Percentiles rank a stretch among this genome's conserved stretches.
These are phyloP conservation scores for Galerucella nymphaeae DNA, from an alignment of 2,888 invertebrate genomes.

Conservation along the genomic window DNA sequence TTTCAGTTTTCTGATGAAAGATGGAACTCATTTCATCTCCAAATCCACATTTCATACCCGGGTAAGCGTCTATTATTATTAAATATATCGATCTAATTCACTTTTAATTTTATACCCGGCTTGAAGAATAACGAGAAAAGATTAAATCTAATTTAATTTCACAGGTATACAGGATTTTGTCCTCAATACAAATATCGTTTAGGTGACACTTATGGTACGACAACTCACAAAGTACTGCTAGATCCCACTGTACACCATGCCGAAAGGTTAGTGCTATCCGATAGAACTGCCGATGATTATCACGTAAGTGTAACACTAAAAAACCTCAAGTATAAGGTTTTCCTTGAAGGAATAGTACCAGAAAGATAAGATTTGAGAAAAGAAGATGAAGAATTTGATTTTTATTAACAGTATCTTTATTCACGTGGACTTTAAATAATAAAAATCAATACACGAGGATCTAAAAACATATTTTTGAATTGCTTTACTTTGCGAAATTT, in stretches of 20 bases:
- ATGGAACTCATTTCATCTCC: conserved; percentile 72
- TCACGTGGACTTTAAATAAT: too few relatives aligned
- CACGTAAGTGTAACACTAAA: conserved; percentile 65
- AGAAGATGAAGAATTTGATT: too few relatives aligned
- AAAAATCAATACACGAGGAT: too few relatives aligned
- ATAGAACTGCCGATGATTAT: conserved; percentile 72
- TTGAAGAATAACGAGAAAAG: too few relatives aligned
- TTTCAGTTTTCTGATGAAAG: neutral
- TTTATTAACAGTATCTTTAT: too few relatives aligned
- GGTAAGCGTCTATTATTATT: conserved; percentile 66
- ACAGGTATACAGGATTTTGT: conserved; percentile 81
- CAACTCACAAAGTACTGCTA: conserved; percentile 78
- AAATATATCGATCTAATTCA: too few relatives aligned
- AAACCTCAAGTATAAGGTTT: too few relatives aligned
- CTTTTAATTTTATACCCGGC: too few relatives aligned
- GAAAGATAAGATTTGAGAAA: too few relatives aligned
- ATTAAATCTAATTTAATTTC: conserved; percentile 5
- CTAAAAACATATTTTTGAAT: too few relatives aligned
- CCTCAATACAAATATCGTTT: conserved; percentile 80
- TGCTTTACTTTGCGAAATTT: too few relatives aligned
- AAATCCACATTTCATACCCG: conserved; percentile 80
- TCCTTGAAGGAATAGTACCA: too few relatives aligned
- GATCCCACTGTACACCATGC: conserved; percentile 81
- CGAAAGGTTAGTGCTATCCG: conserved; percentile 75
- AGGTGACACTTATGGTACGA: conserved; percentile 80